Conservation (phyloP, 1,140 invertebrate genomes). For the Brachionus paranguensis region DNA sequence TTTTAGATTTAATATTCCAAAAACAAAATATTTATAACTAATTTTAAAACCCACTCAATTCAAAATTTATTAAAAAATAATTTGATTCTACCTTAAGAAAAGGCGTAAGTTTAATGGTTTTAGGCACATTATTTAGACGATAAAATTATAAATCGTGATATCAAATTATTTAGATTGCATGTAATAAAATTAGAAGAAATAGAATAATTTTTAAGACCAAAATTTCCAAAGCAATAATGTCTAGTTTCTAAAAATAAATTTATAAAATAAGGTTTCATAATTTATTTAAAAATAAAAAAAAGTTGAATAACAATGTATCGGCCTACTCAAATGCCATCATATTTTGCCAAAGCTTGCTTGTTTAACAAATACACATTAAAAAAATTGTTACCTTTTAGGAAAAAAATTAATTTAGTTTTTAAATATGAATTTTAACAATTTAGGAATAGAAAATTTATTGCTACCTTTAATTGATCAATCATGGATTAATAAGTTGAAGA, state of each 20-base stretch:
- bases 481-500: background rate
- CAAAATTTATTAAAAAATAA: too few relatives aligned
- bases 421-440: background rate
- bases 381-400: slow-evolving; percentile 17
- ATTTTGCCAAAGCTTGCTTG: slow-evolving; percentile 49
- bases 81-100: too few relatives aligned
- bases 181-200: too few relatives aligned
- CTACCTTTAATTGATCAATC: background rate
- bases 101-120: too few relatives aligned
- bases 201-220: background rate
- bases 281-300: background rate
- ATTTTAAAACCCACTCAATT: too few relatives aligned
- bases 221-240: background rate
- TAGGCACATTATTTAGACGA: too few relatives aligned
- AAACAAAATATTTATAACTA: too few relatives aligned
- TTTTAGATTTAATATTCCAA: too few relatives aligned
- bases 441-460: background rate
- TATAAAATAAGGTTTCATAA: background rate
- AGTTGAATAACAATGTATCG: slow-evolving; percentile 56
- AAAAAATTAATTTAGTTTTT: background rate
- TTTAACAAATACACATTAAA: background rate
- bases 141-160: too few relatives aligned
- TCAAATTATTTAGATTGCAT: too few relatives aligned
- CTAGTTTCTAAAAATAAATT: background rate
- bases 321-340: slow-evolving; percentile 55